Evolutionary conservation across 2,888 invertebrate species (phyloP), one percentile per base, ranked within the genome.

Genomic region (Heliconius sara): DNA sequence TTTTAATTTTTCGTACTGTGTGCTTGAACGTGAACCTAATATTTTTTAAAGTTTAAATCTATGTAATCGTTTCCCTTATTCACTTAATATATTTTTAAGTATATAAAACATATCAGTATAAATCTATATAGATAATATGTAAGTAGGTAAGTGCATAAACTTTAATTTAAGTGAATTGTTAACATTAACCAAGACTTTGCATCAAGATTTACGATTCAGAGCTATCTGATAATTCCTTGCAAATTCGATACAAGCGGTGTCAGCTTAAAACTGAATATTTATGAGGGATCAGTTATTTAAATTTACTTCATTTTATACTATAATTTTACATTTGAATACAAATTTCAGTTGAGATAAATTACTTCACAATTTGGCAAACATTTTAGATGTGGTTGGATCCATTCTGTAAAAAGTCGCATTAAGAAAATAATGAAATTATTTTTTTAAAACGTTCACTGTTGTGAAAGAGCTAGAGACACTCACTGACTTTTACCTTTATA

Each of bases 221-320:
- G 87, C 87, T 87, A 88, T 86, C 84, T 79, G 89, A 90, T 91
- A 91, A 91, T 91, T 91, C 91, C 91, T 90, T 88, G 90, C 90
- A 88, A 90, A 91, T 91, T 91, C 87, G 86, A 88, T 88, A 91
- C 89, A 89, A 89, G 88, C 87, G 89, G 89, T 91, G 91, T 91
- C 90, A 88, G 87, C 88, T 87, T 81, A 85, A 84, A 77, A 75
- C 84, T 92, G 93, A 92, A 93, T 93, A 93, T 93, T 93, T 92
- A 93, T 91, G 87, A 91, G 81, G 68, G 78, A 86, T n/a, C 57
- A 60, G 73, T n/a, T 72, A 73, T 73, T 60, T 84, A 86, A 77
- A 68, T 78, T 67, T 34, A 60, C 34, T 60, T 73, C 73, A 73
- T 60, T 73, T 72, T 73, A n/a, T 73, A 57, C n/a, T 39, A 73